Base-by-base conservation (phyloP, 2,113 vertebrate genomes). In the Mirza zaza region DNA sequence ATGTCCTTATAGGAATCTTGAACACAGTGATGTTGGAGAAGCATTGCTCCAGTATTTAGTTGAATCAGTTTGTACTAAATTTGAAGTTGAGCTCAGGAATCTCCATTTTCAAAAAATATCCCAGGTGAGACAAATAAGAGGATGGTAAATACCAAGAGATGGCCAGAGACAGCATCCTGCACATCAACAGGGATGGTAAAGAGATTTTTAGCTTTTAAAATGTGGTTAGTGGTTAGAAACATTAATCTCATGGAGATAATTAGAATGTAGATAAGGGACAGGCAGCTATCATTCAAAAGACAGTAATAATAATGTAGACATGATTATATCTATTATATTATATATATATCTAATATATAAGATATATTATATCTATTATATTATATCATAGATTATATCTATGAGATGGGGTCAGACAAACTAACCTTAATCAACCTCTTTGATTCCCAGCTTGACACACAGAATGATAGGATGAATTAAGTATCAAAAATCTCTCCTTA, bases 1-100 rank as follows among this genome's bases (percentile, higher is more conserved):
- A 77, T n/a, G 39, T 29, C 23, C 4, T 6, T 17, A 4, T 6
- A 48, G 0, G 34, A 39, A 50, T 79, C 52, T 68, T 52, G 7
- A 20, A n/a, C 2, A 85, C n/a, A 61, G 0, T 1, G 14, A 71
- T n/a, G 21, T 20, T 67, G 25, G 17, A 90, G 67, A 71, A 77
- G 12, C 12, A 32, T 17, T 29, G 32, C 25, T 91, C 39, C 18
- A 63, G 18, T 20, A 17, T 52, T 84, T 86, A 59, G 9, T 3
- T 59, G 32, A 90, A 50, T 83, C 23, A 27, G 21, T 23, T 12
- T 14, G 13, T 6, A 52, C 20, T 32, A 85, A 91, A 82, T 55
- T 32, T 73, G 32, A 95, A 29, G 1, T 8, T 29, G 8, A 79
- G 32, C 79, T 63, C 34, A 45, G 67, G 23, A 48, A 81, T 14